Percentiles rank a stretch among this genome's conserved stretches.
Evolutionary conservation across 2,888 invertebrate species (phyloP).

Genomic region (Rutpela maculata): DNA sequence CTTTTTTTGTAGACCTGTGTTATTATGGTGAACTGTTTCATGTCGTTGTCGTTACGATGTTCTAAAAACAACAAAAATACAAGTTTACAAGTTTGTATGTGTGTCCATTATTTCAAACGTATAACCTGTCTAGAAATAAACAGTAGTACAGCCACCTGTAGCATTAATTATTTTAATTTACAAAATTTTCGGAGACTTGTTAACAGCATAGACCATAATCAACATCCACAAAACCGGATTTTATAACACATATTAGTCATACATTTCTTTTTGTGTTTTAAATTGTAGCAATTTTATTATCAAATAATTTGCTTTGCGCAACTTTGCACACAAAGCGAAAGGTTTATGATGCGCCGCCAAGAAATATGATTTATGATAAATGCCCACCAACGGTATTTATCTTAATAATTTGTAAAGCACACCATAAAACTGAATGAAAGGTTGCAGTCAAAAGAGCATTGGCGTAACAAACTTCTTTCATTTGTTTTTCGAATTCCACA

Average conservation of each 20-base stretch:
- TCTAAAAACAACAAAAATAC: too few relatives aligned
- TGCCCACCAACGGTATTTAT: constrained; percentile 48
- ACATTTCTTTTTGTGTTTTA: constrained; percentile 7
- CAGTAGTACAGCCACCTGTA: neutral
- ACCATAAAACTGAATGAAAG: constrained; percentile 60
- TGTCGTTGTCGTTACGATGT: too few relatives aligned
- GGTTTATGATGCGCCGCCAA: constrained; percentile 36
- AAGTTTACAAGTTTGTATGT: too few relatives aligned
- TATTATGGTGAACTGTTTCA: too few relatives aligned
- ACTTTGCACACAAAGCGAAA: constrained; percentile 25
- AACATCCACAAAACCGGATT: neutral
- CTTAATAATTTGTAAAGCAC: constrained; percentile 59
- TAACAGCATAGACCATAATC: neutral
- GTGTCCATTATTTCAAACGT: too few relatives aligned
- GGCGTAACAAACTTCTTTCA: constrained; percentile 18
- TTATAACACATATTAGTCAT: neutral
- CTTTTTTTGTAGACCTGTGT: too few relatives aligned
- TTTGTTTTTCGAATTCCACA: neutral
- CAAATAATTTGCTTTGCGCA: constrained; percentile 32
- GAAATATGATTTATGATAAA: constrained; percentile 43
- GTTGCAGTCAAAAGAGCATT: constrained; percentile 43
- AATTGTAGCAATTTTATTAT: constrained; percentile 29
- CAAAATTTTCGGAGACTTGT: neutral
- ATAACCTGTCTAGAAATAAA: too few relatives aligned
- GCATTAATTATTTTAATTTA: neutral